phyloP scores from a whole-genome alignment of 1,140 invertebrate species.

The Macrosteles quadrilineatus region DNA sequence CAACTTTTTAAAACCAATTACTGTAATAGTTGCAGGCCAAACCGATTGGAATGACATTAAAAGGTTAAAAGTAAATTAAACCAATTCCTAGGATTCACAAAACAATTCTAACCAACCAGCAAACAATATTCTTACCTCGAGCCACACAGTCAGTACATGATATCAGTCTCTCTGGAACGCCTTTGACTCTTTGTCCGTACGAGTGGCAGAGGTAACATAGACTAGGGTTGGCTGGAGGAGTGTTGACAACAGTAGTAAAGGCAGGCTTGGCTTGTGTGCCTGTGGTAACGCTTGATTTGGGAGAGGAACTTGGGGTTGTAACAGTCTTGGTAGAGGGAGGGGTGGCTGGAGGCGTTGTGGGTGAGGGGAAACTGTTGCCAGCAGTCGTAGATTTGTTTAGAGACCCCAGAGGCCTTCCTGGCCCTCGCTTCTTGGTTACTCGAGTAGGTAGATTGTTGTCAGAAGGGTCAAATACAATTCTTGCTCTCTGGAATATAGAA shows the following conservation, averaged over 20 bases:
- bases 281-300: background rate
- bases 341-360: background rate
- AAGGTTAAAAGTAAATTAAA: no score
- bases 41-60: no score
- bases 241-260: constrained; percentile 5
- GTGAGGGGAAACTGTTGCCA: background rate
- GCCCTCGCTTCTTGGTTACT: constrained; percentile 14
- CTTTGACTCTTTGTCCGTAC: constrained; percentile 45
- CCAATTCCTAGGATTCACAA: no score
- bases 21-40: no score
- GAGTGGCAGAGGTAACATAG: constrained; percentile 35
- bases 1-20: no score
- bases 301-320: background rate
- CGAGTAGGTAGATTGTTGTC: constrained; percentile 65
- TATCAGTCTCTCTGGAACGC: constrained; percentile 66
- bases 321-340: background rate
- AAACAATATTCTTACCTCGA: constrained; percentile 67
- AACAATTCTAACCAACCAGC: no score
- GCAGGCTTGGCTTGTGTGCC: constrained; percentile 6
- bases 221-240: constrained; percentile 6
- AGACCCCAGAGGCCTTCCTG: constrained; percentile 12
- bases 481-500: constrained; percentile 56
- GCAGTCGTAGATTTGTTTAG: constrained; percentile 1
- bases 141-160: constrained; percentile 78
- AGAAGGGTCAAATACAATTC: constrained; percentile 73